These are phyloP conservation scores for Malaclemys terrapin DNA, from an alignment of 2,113 vertebrate species.

Conservation along the genomic window DNA sequence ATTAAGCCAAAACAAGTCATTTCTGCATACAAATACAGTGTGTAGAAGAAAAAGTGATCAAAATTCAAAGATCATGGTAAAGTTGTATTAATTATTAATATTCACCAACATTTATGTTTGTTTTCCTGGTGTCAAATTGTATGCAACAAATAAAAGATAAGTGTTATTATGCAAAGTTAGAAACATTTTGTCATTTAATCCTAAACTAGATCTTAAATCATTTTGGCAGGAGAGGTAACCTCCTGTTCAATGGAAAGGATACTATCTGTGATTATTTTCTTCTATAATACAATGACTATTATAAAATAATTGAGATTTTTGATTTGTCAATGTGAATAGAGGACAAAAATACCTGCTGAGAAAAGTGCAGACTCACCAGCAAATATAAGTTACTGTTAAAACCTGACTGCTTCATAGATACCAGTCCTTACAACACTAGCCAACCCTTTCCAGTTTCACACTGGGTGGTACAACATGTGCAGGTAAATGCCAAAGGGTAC, in stretches of 20 bases:
- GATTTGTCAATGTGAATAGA: background rate
- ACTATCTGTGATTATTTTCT: background rate
- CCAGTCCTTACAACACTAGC: rapidly evolving
- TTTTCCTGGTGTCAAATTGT: background rate
- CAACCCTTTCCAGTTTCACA: background rate
- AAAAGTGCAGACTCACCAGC: background rate
- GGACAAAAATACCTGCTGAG: background rate
- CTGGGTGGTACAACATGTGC: background rate
- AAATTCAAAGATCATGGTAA: background rate
- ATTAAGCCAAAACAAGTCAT: background rate
- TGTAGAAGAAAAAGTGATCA: background rate
- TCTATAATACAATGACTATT: background rate
- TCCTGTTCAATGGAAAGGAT: background rate
- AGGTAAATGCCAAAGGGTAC: background rate
- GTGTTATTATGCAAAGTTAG: background rate
- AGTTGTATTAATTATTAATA: background rate
- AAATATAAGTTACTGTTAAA: background rate
- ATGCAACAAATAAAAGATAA: background rate
- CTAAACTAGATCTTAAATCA: background rate
- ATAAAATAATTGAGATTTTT: background rate
- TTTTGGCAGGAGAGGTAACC: background rate
- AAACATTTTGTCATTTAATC: background rate
- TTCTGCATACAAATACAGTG: background rate
- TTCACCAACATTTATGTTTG: background rate
- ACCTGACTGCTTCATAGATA: background rate